Evolutionary conservation across 1,140 invertebrate species (phyloP).

Genomic region (Pseudomyrmex pallidus): DNA sequence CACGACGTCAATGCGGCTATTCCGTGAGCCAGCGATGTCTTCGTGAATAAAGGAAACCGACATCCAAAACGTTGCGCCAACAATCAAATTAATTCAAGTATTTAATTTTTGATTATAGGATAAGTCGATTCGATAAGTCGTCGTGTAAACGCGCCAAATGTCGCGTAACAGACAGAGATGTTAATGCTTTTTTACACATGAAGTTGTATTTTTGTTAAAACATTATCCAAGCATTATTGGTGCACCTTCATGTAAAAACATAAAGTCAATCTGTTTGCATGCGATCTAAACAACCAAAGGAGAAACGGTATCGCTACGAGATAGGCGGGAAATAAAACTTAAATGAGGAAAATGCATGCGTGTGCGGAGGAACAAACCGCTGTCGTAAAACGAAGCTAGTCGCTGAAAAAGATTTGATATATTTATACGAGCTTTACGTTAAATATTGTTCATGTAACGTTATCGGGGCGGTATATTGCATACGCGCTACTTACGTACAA

Average conservation of each 20-base stretch:
- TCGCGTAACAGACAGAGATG: background rate
- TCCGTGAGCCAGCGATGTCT: background rate
- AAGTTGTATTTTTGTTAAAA: no score
- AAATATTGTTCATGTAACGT: slow-evolving; percentile 37
- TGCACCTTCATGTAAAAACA: background rate
- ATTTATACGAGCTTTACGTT: slow-evolving; percentile 51
- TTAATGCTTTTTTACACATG: background rate
- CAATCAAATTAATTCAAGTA: background rate
- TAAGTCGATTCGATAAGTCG: background rate
- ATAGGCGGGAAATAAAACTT: slow-evolving; percentile 28
- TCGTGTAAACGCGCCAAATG: background rate
- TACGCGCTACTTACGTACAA: background rate
- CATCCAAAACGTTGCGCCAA: background rate
- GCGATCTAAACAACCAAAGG: slow-evolving; percentile 9
- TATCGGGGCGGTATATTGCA: slow-evolving; percentile 8
- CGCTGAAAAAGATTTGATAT: slow-evolving; percentile 48
- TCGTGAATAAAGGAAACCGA: slow-evolving; percentile 1
- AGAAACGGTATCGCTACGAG: background rate
- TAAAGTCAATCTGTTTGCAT: background rate
- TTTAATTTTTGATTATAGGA: background rate
- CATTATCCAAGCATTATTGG: no score
- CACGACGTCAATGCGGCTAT: background rate
- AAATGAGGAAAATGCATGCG: background rate
- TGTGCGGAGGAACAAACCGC: slow-evolving; percentile 7
- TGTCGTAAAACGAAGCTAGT: slow-evolving; percentile 56